Percentiles rank a stretch among this genome's conserved stretches.
Conservation (phyloP, 2,797 vertebrate genomes). For the Avahi laniger region DNA sequence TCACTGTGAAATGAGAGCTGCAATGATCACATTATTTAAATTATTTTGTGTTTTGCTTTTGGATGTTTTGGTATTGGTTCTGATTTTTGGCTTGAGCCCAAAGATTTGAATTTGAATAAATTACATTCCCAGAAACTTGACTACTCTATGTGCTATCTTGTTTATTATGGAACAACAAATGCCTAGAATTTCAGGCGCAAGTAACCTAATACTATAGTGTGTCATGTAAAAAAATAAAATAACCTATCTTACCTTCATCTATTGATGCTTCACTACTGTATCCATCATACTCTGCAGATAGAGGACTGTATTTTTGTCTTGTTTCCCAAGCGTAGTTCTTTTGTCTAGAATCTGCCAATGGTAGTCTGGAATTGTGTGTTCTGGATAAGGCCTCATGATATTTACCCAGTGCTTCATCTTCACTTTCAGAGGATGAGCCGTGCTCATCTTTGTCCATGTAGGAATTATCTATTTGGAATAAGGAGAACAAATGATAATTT, state of each 20-base stretch:
- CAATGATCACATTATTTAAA: neutral
- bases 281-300: constrained; percentile 93
- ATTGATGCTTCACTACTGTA: constrained; percentile 97
- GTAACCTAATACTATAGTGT: neutral
- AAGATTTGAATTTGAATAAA: neutral
- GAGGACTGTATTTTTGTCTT: constrained; percentile 94
- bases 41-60: neutral
- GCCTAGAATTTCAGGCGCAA: neutral
- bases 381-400: constrained; percentile 95
- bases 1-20: neutral
- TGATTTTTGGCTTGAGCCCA: neutral
- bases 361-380: constrained; percentile 90
- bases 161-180: neutral
- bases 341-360: constrained; percentile 83
- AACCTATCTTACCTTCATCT: constrained; percentile 91
- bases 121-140: neutral
- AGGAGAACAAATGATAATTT: constrained; percentile 74
- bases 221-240: neutral
- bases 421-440: constrained; percentile 96
- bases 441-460: constrained; percentile 90
- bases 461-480: constrained; percentile 89
- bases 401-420: constrained; percentile 96
- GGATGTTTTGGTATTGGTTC: neutral
- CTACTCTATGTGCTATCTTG: neutral
- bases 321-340: constrained; percentile 94